A percentile compares a stretch with the other conserved stretches of the same genome.
Conservation (phyloP, 2,113 vertebrate species). For the Alectura lathami region DNA sequence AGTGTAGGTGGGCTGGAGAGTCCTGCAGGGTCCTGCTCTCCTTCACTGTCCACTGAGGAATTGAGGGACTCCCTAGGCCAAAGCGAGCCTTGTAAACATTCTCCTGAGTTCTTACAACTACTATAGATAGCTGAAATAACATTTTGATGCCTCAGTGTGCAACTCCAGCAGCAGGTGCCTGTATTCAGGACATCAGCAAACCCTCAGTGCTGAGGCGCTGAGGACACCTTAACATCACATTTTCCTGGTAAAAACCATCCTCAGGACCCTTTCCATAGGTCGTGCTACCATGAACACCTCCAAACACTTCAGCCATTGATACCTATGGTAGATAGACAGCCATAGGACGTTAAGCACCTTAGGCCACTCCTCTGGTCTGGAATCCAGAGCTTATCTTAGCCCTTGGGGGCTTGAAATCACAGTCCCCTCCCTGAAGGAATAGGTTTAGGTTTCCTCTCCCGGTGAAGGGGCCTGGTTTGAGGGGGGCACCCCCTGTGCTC, state of each 20-base stretch:
- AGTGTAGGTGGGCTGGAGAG: background rate
- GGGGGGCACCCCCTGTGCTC: background rate
- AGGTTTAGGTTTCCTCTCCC: background rate
- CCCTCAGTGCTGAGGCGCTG: background rate
- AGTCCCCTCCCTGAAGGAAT: background rate
- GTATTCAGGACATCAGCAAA: background rate
- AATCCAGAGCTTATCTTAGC: background rate
- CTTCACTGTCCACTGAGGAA: background rate
- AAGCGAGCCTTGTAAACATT: background rate
- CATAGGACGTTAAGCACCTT: background rate
- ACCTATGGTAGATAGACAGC: background rate
- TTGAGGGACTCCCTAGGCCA: background rate
- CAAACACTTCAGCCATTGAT: background rate
- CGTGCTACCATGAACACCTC: background rate
- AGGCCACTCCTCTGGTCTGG: background rate
- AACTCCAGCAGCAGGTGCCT: background rate
- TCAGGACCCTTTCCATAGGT: background rate
- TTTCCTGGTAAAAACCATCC: background rate
- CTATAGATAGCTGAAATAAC: background rate
- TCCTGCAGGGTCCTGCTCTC: background rate
- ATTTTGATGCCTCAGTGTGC: background rate
- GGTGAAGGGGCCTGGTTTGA: background rate
- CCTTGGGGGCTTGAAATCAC: background rate
- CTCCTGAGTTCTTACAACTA: background rate
- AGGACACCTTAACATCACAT: background rate